A percentile compares a stretch with the other conserved stretches of the same genome.
These are phyloP conservation scores for Aplocera efformata DNA, from an alignment of 2,888 invertebrate genomes.

Conservation along the genomic window DNA sequence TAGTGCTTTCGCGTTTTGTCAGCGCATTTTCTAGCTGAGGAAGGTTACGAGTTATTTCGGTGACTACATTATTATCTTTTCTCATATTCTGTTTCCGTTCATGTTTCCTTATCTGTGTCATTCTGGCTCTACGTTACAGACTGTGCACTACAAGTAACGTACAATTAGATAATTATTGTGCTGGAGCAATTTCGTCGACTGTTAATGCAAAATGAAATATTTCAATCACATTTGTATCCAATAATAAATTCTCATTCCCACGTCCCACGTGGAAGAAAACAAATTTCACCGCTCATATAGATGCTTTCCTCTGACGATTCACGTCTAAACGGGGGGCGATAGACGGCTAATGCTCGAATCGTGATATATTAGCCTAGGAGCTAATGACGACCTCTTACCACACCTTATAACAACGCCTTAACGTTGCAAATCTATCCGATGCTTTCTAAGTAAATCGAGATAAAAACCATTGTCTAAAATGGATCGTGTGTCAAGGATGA, in stretches of 20 bases:
- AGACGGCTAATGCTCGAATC: slow-evolving; percentile 60
- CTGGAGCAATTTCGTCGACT: too few relatives aligned
- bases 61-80: too few relatives aligned
- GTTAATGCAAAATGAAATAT: too few relatives aligned
- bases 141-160: too few relatives aligned
- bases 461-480: slow-evolving; percentile 55
- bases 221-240: slow-evolving; percentile 8
- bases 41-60: neutral
- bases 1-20: slow-evolving; percentile 29
- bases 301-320: slow-evolving; percentile 63
- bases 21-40: slow-evolving; percentile 13
- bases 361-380: slow-evolving; percentile 64
- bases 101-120: too few relatives aligned
- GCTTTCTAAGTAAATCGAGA: slow-evolving; percentile 54
- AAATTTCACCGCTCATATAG: slow-evolving; percentile 66
- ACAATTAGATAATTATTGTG: too few relatives aligned
- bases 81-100: too few relatives aligned
- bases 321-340: slow-evolving; percentile 60
- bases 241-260: slow-evolving; percentile 59
- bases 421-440: slow-evolving; percentile 20
- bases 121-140: too few relatives aligned
- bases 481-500: slow-evolving; percentile 68
- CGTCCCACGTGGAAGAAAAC: slow-evolving; percentile 60
- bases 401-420: slow-evolving; percentile 37
- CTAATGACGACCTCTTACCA: slow-evolving; percentile 54